These are phyloP conservation scores for Shinisaurus crocodilurus DNA, from an alignment of 2,113 vertebrate genomes.

Conservation along the genomic window DNA sequence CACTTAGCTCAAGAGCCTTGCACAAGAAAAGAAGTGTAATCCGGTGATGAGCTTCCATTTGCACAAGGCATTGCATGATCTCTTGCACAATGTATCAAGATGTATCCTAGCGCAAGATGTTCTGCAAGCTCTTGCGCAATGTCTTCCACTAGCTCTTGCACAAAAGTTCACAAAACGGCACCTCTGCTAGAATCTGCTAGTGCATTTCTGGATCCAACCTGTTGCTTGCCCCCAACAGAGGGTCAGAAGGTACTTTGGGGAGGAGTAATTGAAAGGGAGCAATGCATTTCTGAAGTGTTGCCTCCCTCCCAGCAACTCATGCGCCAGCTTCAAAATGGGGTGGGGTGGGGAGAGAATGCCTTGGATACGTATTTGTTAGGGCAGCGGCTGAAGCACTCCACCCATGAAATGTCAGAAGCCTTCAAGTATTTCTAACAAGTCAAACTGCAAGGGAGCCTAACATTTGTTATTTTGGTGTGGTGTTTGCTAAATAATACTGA, in stretches of 20 bases:
- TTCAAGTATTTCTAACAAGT: not conserved
- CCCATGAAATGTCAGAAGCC: no score
- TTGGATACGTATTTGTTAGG: no score
- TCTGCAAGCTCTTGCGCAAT: not conserved
- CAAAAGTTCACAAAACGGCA: no score
- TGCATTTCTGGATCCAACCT: not conserved
- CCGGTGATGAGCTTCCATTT: not conserved
- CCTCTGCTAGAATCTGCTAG: not conserved
- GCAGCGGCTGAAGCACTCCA: not conserved
- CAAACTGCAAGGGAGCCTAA: not conserved
- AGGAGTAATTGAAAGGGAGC: no score
- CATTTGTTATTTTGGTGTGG: not conserved
- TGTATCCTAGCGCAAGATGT: not conserved
- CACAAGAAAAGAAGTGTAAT: not conserved
- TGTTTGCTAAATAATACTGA: not conserved
- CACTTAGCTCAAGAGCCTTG: not conserved
- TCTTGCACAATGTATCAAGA: not conserved
- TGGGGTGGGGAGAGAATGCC: not conserved
- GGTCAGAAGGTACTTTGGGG: not conserved
- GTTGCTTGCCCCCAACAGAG: not conserved
- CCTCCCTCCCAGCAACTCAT: not conserved
- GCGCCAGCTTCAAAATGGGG: not conserved
- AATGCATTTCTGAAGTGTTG: not conserved
- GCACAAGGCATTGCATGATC: no score
- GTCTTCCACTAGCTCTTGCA: not conserved